phyloP scores from a whole-genome alignment of 2,113 vertebrate genomes.

The Channa argus region DNA sequence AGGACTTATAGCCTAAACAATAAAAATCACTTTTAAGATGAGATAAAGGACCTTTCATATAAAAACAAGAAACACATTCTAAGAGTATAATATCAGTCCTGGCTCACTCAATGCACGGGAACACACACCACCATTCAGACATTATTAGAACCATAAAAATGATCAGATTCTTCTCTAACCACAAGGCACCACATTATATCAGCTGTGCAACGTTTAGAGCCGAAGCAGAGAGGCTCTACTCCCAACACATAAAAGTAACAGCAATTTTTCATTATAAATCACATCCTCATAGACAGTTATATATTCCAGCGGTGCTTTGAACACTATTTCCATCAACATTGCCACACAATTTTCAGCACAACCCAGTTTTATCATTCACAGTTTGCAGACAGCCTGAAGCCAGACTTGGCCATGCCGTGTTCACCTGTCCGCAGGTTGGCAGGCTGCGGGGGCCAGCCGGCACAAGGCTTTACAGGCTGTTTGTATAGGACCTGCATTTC shows the following conservation, averaged over 20 bases:
- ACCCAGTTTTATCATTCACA: slow-evolving; percentile 13
- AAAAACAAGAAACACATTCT: slow-evolving; percentile 59
- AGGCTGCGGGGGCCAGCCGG: slow-evolving; percentile 8
- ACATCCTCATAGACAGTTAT: slow-evolving; percentile 40
- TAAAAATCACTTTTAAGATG: slow-evolving; percentile 27
- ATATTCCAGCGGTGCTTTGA: slow-evolving; percentile 21
- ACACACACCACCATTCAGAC: slow-evolving; percentile 60
- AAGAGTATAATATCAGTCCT: slow-evolving; percentile 29
- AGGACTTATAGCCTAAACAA: slow-evolving; percentile 26
- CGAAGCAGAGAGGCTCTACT: slow-evolving; percentile 27
- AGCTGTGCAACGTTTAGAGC: slow-evolving; percentile 7
- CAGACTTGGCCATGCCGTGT: slow-evolving; percentile 31
- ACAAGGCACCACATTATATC: slow-evolving; percentile 53
- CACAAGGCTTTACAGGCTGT: slow-evolving; percentile 53
- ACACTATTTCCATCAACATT: neutral
- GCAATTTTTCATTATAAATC: slow-evolving; percentile 35
- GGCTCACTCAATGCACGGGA: slow-evolving; percentile 25
- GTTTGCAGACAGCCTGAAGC: slow-evolving; percentile 36
- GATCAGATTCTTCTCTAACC: slow-evolving; percentile 60
- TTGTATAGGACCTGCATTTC: slow-evolving; percentile 74
- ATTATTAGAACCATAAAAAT: slow-evolving; percentile 59
- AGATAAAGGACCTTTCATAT: slow-evolving; percentile 43
- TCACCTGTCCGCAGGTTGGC: slow-evolving; percentile 64
- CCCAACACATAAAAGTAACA: slow-evolving; percentile 50
- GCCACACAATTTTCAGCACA: neutral